Percentiles rank a stretch among this genome's conserved stretches.
These are phyloP conservation scores for Drosophila sordidula DNA, from an alignment of 2,888 invertebrate genomes.

Conservation along the genomic window DNA sequence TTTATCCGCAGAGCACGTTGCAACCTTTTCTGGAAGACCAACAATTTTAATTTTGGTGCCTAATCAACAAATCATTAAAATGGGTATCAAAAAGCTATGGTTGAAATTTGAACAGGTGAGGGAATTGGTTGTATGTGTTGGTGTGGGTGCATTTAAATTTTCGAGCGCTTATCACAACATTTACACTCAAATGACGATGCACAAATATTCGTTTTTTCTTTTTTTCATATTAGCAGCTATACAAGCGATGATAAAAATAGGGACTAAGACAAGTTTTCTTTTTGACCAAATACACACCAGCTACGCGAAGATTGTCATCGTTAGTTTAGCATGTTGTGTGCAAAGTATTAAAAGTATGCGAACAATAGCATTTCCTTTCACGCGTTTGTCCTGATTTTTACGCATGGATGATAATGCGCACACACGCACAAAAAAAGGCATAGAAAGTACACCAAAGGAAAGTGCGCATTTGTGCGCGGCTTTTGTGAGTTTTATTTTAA, in stretches of 20 bases:
- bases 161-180: constrained; percentile 52
- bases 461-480: constrained; percentile 56
- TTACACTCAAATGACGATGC: constrained; percentile 59
- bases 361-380: constrained; percentile 63
- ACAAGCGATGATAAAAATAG: constrained; percentile 25
- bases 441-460: constrained; percentile 49
- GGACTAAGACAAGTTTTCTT: constrained; percentile 14
- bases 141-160: background rate
- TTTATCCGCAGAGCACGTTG: too few relatives aligned
- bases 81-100: too few relatives aligned
- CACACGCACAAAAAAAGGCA: constrained; percentile 35
- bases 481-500: constrained; percentile 50
- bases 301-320: constrained; percentile 50
- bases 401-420: constrained; percentile 72
- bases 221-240: constrained; percentile 1
- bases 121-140: background rate
- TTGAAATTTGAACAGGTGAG: background rate
- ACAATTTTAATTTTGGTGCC: too few relatives aligned
- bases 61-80: background rate
- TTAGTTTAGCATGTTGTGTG: constrained; percentile 53
- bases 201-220: constrained; percentile 35
- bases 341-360: constrained; percentile 33
- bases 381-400: constrained; percentile 75
- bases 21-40: too few relatives aligned
- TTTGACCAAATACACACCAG: constrained; percentile 15